Evolutionary conservation across 2,888 invertebrate genomes (phyloP).

Genomic region (Tenthredo amoena): DNA sequence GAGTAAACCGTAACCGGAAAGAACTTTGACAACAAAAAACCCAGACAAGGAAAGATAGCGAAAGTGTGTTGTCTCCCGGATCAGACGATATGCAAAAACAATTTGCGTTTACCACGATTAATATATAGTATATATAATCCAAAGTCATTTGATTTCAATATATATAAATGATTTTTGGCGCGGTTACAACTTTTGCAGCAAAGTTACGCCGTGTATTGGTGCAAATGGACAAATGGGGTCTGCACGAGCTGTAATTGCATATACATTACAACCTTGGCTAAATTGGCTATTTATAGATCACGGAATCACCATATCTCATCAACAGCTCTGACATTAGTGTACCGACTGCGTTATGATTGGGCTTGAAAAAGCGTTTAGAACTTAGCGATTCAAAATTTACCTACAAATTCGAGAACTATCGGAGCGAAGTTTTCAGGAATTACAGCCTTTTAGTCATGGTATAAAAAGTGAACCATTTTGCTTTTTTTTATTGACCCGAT

Average conservation of each 20-base stretch:
- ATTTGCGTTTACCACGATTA: background rate
- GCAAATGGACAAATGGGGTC: background rate
- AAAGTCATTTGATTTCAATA: background rate
- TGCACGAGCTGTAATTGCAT: background rate
- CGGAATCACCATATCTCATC: slow-evolving; percentile 8
- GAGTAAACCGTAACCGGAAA: background rate
- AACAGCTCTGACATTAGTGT: background rate
- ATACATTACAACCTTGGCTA: background rate
- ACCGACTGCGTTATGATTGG: background rate
- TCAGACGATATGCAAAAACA: background rate
- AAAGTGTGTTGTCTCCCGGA: background rate
- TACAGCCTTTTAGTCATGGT: background rate
- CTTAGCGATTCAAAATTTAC: background rate
- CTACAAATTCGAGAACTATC: background rate
- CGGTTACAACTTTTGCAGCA: background rate
- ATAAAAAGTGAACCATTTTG: background rate
- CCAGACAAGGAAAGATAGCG: background rate
- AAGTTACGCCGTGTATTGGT: background rate
- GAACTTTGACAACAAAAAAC: background rate
- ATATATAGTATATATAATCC: background rate
- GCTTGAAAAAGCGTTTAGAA: background rate
- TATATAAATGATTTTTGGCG: background rate
- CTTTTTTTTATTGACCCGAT: background rate
- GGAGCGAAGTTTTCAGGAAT: background rate
- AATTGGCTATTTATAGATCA: slow-evolving; percentile 9